Evolutionary conservation across 2,113 vertebrate genomes (phyloP).

Genomic region (Gyps fulvus): DNA sequence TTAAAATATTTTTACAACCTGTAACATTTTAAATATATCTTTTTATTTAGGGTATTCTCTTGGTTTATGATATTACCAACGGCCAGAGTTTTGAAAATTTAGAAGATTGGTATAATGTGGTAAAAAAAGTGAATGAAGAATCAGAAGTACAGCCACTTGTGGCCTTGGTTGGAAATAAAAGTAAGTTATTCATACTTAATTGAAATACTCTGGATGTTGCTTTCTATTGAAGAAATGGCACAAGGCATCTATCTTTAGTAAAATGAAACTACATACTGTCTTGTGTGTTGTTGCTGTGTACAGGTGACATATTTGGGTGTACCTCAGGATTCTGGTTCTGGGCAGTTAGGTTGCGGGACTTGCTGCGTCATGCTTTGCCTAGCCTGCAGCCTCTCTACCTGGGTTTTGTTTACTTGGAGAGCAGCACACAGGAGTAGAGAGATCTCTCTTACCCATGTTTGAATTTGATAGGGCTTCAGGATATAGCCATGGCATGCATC

Average conservation of each 20-base stretch:
- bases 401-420: not conserved
- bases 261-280: not conserved
- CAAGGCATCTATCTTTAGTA: not conserved
- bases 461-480: not conserved
- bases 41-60: conserved; percentile 85
- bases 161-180: conserved; percentile 95
- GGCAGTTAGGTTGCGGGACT: not conserved
- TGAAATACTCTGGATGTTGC: not conserved
- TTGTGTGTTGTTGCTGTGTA: not conserved
- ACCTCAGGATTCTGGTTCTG: not conserved
- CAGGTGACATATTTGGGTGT: not conserved
- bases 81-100: conserved; percentile 98
- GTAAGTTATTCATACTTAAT: conserved; percentile 78
- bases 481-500: not conserved
- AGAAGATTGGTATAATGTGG: conserved; percentile 92
- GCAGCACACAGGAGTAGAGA: not conserved
- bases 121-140: conserved; percentile 94
- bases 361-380: not conserved
- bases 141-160: conserved; percentile 88
- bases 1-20: not conserved
- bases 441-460: not conserved
- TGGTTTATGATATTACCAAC: conserved; percentile 99
- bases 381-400: not conserved
- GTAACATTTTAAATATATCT: conserved; percentile 27
- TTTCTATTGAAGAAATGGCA: not conserved